phyloP scores from a whole-genome alignment of 2,113 vertebrate species.

The Lates calcarifer region DNA sequence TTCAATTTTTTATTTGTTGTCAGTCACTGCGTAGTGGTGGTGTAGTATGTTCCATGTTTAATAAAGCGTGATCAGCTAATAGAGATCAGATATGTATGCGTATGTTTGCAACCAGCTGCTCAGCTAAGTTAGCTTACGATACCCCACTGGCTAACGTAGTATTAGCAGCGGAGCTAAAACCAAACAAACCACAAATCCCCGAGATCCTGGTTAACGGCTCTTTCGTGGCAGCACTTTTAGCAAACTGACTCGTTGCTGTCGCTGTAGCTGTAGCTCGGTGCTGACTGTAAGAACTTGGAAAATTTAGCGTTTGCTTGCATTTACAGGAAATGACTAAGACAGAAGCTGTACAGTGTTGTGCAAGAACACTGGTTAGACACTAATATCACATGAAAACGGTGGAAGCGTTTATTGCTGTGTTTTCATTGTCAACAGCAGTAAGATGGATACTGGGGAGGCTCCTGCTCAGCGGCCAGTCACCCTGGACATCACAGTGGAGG shows the following conservation, averaged over 20 bases:
- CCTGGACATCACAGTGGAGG: conserved; percentile 71
- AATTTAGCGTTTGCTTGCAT: not conserved
- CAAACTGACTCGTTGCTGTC: not conserved
- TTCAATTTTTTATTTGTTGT: not conserved
- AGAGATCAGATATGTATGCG: not conserved
- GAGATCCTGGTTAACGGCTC: not conserved
- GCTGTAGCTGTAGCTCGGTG: not conserved
- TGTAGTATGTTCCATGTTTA: fast-evolving
- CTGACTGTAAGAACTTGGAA: too few species aligned
- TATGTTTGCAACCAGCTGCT: not conserved
- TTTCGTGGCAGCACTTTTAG: not conserved
- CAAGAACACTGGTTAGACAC: not conserved
- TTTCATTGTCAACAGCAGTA: conserved; percentile 37
- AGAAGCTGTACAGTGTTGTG: not conserved
- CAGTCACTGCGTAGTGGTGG: not conserved
- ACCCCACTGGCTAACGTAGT: conserved; percentile 57
- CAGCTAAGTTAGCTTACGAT: not conserved
- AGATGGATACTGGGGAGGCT: conserved; percentile 86
- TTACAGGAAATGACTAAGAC: conserved; percentile 11
- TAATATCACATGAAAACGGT: not conserved
- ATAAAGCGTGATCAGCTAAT: fast-evolving
- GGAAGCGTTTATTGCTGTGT: not conserved
- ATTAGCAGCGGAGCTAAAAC: conserved; percentile 29
- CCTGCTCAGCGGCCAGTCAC: conserved; percentile 80
- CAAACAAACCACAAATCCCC: not conserved